Conservation (phyloP, 2,113 vertebrate genomes). For the Petrocephalus zakoni region DNA sequence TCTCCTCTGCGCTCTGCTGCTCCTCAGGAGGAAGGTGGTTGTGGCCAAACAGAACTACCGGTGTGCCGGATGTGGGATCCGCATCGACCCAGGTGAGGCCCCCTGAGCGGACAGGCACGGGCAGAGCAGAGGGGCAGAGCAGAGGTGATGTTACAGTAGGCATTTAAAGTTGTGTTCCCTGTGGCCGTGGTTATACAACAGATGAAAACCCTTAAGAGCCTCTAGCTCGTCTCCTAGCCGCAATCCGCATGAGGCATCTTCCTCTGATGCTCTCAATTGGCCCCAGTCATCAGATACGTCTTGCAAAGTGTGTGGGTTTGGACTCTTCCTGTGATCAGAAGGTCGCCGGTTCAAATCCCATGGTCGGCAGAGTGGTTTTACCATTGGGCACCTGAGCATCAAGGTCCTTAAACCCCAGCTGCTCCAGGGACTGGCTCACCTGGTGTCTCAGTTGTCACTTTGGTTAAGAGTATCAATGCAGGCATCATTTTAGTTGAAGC, state of each 20-base stretch:
- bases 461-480: not conserved
- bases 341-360: not conserved
- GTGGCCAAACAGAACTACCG: slow-evolving; percentile 95
- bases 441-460: not conserved
- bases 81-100: slow-evolving; percentile 81
- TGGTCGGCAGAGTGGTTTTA: not conserved
- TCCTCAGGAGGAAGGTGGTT: slow-evolving; percentile 79
- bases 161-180: not conserved
- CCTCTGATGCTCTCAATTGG: not conserved
- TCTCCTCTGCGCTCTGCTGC: not conserved
- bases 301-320: not conserved
- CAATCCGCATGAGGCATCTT: not conserved
- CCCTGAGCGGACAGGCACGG: not conserved
- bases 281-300: not conserved
- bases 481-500: not conserved
- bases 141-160: not conserved
- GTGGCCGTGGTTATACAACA: not conserved
- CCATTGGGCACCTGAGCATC: not conserved
- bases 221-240: not conserved
- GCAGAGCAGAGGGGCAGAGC: not conserved
- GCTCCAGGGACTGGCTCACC: not conserved
- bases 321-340: not conserved
- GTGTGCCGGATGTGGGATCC: slow-evolving; percentile 91
- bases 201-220: not conserved
- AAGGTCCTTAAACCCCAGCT: not conserved